Base-by-base conservation (phyloP, 2,888 invertebrate genomes). In the Brachypalpus laphriformis region DNA sequence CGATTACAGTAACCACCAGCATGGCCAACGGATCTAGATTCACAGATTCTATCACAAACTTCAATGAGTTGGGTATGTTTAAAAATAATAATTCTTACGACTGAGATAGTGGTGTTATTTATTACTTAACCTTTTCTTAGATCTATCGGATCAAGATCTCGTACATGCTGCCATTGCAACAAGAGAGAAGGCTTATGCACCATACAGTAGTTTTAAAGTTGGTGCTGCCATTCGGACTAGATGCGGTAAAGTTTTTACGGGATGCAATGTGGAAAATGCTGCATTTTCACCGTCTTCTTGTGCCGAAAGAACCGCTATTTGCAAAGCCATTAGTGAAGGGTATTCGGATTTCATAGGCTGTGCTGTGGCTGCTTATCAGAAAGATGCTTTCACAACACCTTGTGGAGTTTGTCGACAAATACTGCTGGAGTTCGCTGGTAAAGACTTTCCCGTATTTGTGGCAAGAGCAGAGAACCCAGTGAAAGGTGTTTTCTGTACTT, bases 191-290 rank as follows among this genome's bases (percentile, higher is more conserved):
- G 94, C 97, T 0, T 97, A 98, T 91, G 94, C 94, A 51, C 97
- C 97, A 0, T 98, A 98, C 91, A 98, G 97, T 87, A 95, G 96
- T 31, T 98, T 98, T 89, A 93, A 95, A 76, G 98, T 98, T 0
- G 98, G 98, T 0, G 95, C 98, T 2, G 96, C 97, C 0, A 91
- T 98, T 34, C 93, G 95, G 28, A 95, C 95, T 18, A 93, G 94
- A 71, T 94, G 95, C 83, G 96, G 95, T 2, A 92, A 92, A 1
- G 93, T 96, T 76, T 93, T 94, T 18, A 93, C 93, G 87, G 98
- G 98, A 0, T 98, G 97, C 90, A 99, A 99, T 91, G 95, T 99
- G 14, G 99, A 99, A 92, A 99, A 97, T 91, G 90, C 90, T 3
- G 95, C 97, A 0, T 95, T 95, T 87, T 94, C 96, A 0, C 94